phyloP scores from a whole-genome alignment of 2,888 invertebrate genomes.

The Melipona beecheii region DNA sequence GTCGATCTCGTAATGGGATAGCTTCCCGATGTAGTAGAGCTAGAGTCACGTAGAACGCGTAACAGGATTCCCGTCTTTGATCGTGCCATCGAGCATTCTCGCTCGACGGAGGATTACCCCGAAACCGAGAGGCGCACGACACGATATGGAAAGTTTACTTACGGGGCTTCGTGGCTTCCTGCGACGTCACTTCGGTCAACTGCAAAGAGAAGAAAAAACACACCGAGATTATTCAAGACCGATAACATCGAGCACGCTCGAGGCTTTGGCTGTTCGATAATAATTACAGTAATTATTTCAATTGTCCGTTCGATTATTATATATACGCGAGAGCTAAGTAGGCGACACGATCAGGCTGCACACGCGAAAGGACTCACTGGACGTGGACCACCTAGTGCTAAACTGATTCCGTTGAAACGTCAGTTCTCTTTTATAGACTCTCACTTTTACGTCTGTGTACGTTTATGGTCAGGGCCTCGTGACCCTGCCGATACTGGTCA shows the following conservation, averaged over 20 bases:
- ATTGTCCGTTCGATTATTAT: too few relatives aligned
- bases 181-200: slow-evolving; percentile 83
- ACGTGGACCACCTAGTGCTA: too few relatives aligned
- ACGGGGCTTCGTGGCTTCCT: slow-evolving; percentile 83
- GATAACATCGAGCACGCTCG: not conserved
- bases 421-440: too few relatives aligned
- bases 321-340: too few relatives aligned
- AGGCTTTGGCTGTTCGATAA: too few relatives aligned
- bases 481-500: too few relatives aligned
- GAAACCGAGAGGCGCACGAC: slow-evolving; percentile 4
- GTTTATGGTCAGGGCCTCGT: too few relatives aligned
- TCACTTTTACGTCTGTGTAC: too few relatives aligned
- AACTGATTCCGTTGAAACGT: too few relatives aligned
- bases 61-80: slow-evolving; percentile 48
- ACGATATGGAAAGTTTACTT: slow-evolving; percentile 76
- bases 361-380: too few relatives aligned
- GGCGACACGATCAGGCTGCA: too few relatives aligned
- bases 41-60: slow-evolving; percentile 25
- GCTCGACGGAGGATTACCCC: slow-evolving; percentile 36
- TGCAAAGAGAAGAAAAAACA: slow-evolving; percentile 74
- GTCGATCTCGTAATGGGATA: slow-evolving; percentile 50
- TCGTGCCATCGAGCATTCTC: slow-evolving; percentile 51
- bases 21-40: slow-evolving; percentile 19
- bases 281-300: too few relatives aligned
- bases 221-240: not conserved